Conservation (phyloP, 2,797 vertebrate species). For the Brachyrhaphis roseni region DNA sequence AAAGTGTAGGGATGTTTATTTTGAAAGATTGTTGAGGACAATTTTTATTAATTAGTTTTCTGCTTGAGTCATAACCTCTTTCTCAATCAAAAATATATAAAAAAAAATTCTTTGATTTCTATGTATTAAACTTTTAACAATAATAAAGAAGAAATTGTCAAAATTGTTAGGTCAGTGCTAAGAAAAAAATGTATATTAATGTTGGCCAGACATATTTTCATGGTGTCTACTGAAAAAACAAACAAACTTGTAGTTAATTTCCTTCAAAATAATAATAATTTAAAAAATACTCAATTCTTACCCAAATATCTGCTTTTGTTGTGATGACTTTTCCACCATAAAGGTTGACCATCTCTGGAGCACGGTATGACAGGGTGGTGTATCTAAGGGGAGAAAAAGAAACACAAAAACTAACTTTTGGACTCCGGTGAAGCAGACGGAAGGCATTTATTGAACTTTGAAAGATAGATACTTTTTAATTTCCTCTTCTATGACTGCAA, state of each 20-base stretch:
- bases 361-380: constrained; percentile 95
- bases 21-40: no score
- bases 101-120: background rate
- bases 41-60: background rate
- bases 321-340: constrained; percentile 94
- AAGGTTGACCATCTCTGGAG: constrained; percentile 98
- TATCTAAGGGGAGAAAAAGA: constrained; percentile 82
- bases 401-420: constrained; percentile 29
- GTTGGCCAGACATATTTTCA: background rate
- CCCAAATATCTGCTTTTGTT: constrained; percentile 98
- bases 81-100: no score
- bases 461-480: constrained; percentile 91
- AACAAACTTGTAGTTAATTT: background rate
- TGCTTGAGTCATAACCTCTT: background rate
- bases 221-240: background rate
- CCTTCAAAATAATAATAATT: background rate
- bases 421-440: background rate
- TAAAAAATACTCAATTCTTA: constrained; percentile 63
- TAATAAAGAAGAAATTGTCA: background rate
- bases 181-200: background rate
- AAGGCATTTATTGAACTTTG: background rate
- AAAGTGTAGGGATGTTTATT: no score
- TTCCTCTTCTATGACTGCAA: constrained; percentile 92
- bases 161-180: background rate
- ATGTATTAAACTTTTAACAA: background rate